phyloP scores from a whole-genome alignment of 2,888 invertebrate genomes.

The Caenorhabditis wallacei region DNA sequence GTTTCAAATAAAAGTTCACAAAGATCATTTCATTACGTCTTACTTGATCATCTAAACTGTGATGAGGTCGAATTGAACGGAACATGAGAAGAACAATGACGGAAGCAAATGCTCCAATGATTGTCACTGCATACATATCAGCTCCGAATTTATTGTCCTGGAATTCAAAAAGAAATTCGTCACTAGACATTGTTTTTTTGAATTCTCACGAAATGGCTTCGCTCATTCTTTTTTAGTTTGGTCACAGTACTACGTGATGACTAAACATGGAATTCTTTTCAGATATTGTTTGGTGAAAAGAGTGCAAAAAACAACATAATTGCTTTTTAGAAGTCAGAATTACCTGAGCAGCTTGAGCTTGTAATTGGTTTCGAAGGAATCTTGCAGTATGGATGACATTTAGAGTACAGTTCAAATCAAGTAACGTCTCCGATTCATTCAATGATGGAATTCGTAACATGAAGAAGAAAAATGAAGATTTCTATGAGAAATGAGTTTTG shows the following conservation, averaged over 20 bases:
- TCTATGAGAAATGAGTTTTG: background rate
- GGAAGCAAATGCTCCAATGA: slow-evolving; percentile 66
- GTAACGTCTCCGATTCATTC: slow-evolving; percentile 24
- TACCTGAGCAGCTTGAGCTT: slow-evolving; percentile 47
- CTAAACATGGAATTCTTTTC: too few species aligned
- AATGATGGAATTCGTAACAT: slow-evolving; percentile 26
- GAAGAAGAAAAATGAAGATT: background rate
- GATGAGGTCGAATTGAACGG: slow-evolving; percentile 61
- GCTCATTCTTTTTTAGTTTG: background rate
- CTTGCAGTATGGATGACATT: slow-evolving; percentile 43
- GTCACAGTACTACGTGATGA: too few species aligned
- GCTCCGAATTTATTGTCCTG: slow-evolving; percentile 62
- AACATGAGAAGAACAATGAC: slow-evolving; percentile 66
- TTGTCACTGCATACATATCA: slow-evolving; percentile 65
- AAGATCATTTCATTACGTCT: too few species aligned
- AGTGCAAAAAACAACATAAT: too few species aligned
- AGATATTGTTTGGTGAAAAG: too few species aligned
- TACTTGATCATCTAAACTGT: slow-evolving; percentile 65
- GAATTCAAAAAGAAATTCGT: slow-evolving; percentile 34
- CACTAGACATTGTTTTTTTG: slow-evolving; percentile 30
- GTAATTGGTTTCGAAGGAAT: slow-evolving; percentile 44
- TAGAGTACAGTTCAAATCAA: slow-evolving; percentile 50
- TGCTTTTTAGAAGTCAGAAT: too few species aligned
- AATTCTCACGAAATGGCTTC: slow-evolving; percentile 22
- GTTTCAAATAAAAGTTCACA: too few species aligned